Evolutionary conservation across 1,140 invertebrate genomes (phyloP), one percentile per base, ranked within the genome.

Genomic region (Cydia splendana): DNA sequence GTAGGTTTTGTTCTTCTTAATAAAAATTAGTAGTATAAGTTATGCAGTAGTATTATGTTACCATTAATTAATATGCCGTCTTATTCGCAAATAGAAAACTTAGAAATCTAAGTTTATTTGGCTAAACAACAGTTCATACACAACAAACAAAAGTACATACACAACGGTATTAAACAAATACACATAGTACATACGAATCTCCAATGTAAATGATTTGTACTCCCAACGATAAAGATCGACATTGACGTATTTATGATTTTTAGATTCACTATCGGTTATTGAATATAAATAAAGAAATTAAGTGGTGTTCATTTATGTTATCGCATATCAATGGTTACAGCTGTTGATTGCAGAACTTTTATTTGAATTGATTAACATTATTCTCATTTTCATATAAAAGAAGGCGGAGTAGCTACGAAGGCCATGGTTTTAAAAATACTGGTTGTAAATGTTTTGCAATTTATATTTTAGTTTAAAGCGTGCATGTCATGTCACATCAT

Each of bases 231-330:
- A 71, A 42, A 45, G 65, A 71, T 71, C 67, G 67, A 71, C 67
- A 71, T 71, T 71, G 67, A 71, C n/a, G 34, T 45, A 45, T 42
- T 71, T 71, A 71, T 38, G 67, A 42, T 71, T 71, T 62, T 71
- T 38, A 71, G 67, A 71, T 71, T 34, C 34, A 38, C 67, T 71
- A 71, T 71, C 67, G 7, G 30, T 71, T 71, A 71, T 42, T 71
- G 67, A 71, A 71, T 71, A 71, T 71, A 71, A 71, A 71, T 42
- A 71, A 71, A 71, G 13, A 24, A 71, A 71, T 71, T 71, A 71
- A 71, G 34, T 42, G 67, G 67, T 71, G 1, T 42, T 71, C 38
- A 71, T 71, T 71, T 45, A 71, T 18, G 67, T 30, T 71, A 71
- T 71, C 67, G 5, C n/a, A 71, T 38, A 71, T 71, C 67, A 45